These are phyloP conservation scores for Mixornis gularis DNA, from an alignment of 2,113 vertebrate genomes.

Conservation along the genomic window DNA sequence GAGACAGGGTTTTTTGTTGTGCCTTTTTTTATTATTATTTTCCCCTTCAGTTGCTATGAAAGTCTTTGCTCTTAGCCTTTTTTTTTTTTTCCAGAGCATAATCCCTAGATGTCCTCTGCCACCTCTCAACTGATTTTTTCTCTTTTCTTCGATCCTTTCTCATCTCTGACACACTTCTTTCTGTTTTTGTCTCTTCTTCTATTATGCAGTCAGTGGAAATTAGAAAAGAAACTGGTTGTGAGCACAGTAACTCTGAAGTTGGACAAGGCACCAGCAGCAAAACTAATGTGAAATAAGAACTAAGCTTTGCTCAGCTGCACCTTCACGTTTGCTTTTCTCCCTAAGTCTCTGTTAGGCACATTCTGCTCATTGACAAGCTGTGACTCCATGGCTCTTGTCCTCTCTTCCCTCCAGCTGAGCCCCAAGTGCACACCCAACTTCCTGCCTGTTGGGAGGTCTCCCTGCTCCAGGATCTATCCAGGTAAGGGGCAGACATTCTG, in stretches of 20 bases:
- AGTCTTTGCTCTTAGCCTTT: background rate
- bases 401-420: background rate
- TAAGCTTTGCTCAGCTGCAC: background rate
- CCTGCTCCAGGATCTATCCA: background rate
- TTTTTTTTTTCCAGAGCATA: background rate
- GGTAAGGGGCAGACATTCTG: background rate
- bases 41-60: background rate
- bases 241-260: background rate
- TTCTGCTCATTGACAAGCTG: background rate
- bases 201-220: background rate
- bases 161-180: background rate
- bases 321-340: background rate
- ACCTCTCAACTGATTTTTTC: background rate
- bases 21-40: background rate
- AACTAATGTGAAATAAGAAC: background rate
- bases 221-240: background rate
- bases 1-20: conserved; percentile 53
- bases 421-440: background rate
- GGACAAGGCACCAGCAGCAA: background rate
- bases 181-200: background rate
- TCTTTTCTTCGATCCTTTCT: background rate
- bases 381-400: background rate
- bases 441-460: background rate
- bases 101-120: conserved; percentile 23
- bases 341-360: background rate